These are phyloP conservation scores for Nematostella vectensis DNA, from an alignment of 92 coral and sea anemone genomes.

Conservation along the genomic window DNA sequence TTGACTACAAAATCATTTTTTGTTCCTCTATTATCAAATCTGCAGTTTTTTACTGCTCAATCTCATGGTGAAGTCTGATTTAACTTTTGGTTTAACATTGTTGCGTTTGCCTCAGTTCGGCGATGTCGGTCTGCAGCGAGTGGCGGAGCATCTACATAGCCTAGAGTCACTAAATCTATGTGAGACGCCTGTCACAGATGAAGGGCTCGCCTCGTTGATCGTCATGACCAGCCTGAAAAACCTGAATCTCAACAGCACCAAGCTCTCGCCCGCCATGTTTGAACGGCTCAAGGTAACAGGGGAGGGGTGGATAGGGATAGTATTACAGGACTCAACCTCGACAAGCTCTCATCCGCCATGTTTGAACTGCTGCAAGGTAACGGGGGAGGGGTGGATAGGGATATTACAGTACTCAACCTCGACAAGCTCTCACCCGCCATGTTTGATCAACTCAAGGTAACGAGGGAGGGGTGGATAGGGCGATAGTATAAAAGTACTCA, in stretches of 20 bases:
- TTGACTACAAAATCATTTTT: too few relatives aligned
- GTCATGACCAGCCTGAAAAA: constrained; percentile 86
- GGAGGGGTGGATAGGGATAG: too few relatives aligned
- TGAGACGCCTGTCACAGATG: constrained; percentile 98
- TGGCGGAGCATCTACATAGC: constrained; percentile 91
- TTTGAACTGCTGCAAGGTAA: too few relatives aligned
- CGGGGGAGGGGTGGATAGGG: background rate
- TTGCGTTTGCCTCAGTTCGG: constrained; percentile 96
- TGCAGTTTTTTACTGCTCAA: too few relatives aligned
- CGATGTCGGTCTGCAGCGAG: constrained; percentile 85
- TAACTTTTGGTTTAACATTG: too few relatives aligned
- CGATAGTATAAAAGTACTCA: constrained; percentile 22
- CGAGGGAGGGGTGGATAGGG: too few relatives aligned
- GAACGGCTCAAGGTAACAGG: constrained; percentile 82
- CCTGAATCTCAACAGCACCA: constrained; percentile 89
- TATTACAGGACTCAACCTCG: too few relatives aligned
- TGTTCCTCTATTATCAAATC: too few relatives aligned
- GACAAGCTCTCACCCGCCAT: constrained; percentile 83
- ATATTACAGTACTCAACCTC: constrained; percentile 44
- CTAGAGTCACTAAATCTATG: constrained; percentile 92
- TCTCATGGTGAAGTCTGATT: too few relatives aligned
- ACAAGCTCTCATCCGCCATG: too few relatives aligned
- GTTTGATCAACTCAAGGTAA: constrained; percentile 85
- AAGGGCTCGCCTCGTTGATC: constrained; percentile 80
- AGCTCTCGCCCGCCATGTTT: constrained; percentile 79